phyloP scores from a whole-genome alignment of 2,113 vertebrate genomes.

The Saguinus imperator region DNA sequence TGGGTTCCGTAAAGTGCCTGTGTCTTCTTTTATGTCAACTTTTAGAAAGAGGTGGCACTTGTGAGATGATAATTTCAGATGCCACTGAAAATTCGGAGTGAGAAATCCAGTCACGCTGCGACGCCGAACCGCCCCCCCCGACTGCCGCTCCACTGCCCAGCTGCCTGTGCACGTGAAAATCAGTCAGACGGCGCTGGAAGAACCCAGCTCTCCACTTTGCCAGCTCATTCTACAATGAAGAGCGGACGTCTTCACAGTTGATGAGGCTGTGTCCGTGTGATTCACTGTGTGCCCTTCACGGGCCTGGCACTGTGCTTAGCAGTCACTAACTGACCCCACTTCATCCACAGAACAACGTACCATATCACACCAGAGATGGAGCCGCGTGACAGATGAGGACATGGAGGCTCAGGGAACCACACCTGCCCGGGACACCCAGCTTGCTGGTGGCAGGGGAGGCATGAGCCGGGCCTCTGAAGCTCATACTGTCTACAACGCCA shows the following conservation, averaged over 20 bases:
- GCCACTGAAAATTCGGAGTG: fast-evolving
- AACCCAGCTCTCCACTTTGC: fast-evolving
- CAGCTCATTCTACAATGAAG: fast-evolving
- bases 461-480: background rate
- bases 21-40: background rate
- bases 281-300: fast-evolving
- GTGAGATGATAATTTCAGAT: fast-evolving
- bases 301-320: fast-evolving
- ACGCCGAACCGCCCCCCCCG: fast-evolving
- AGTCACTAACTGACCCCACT: too few species aligned
- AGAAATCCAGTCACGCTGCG: fast-evolving
- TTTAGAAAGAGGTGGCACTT: background rate
- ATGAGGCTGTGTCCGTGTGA: fast-evolving
- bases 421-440: fast-evolving
- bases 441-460: fast-evolving
- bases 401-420: background rate
- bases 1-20: fast-evolving
- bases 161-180: fast-evolving
- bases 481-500: background rate
- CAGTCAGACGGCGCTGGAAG: fast-evolving
- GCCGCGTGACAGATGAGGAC: fast-evolving
- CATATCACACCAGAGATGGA: fast-evolving
- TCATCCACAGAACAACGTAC: background rate
- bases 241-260: fast-evolving
- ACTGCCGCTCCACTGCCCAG: fast-evolving